phyloP scores from a whole-genome alignment of 2,113 vertebrate genomes.

The Odocoileus hemionus region DNA sequence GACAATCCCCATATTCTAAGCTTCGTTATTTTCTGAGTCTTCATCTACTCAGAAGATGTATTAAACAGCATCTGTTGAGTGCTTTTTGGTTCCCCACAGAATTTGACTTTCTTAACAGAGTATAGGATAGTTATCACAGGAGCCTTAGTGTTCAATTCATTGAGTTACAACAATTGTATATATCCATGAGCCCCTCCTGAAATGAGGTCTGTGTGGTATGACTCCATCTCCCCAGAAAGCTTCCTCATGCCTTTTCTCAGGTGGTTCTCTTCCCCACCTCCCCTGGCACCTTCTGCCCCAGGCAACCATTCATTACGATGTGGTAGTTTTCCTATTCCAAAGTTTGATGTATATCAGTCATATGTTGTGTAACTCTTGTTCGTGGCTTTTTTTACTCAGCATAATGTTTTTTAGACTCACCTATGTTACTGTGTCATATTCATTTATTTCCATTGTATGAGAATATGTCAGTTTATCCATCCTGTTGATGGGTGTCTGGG shows the following conservation, averaged over 20 bases:
- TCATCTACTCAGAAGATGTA: background rate
- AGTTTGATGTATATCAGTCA: background rate
- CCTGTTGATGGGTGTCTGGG: background rate
- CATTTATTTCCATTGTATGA: background rate
- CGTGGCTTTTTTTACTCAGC: background rate
- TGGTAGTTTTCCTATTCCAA: background rate
- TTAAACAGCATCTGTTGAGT: background rate
- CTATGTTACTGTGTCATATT: background rate
- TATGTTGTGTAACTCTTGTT: conserved; percentile 2
- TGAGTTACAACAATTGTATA: background rate
- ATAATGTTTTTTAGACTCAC: background rate
- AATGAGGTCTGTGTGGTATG: background rate
- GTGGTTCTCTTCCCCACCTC: background rate
- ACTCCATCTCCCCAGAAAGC: background rate
- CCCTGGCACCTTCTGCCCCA: background rate
- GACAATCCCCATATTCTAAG: background rate
- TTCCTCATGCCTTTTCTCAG: background rate
- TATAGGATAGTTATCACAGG: background rate
- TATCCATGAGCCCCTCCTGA: background rate
- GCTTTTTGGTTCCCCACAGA: background rate
- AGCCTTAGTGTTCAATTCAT: background rate
- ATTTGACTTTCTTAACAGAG: background rate
- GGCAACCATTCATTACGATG: background rate
- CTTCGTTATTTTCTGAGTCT: background rate
- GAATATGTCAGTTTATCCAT: background rate